Evolutionary conservation across 2,113 vertebrate species (phyloP).

Genomic region (Rallus limicola): DNA sequence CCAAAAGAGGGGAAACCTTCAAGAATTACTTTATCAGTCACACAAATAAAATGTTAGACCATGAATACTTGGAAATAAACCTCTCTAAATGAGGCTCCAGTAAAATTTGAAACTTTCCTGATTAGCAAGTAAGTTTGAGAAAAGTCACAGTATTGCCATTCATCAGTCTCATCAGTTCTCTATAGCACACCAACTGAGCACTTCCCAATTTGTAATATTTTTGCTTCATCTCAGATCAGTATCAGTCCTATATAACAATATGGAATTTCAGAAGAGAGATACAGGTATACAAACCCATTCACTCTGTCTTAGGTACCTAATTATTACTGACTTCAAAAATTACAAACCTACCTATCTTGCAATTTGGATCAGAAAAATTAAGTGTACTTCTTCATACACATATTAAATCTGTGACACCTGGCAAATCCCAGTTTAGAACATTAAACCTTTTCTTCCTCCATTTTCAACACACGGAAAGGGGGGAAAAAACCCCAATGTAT

Average conservation of each 20-base stretch:
- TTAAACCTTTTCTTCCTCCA: neutral
- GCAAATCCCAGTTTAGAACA: neutral
- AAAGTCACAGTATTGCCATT: neutral
- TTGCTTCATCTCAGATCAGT: neutral
- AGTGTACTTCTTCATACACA: neutral
- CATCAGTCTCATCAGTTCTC: neutral
- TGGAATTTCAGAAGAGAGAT: neutral
- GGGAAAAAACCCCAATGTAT: neutral
- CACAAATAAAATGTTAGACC: neutral
- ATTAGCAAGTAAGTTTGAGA: neutral
- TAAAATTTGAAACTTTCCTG: neutral
- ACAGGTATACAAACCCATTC: neutral
- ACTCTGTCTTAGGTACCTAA: neutral
- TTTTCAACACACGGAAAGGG: neutral
- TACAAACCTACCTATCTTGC: neutral
- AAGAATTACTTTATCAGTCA: neutral
- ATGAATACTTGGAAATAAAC: neutral
- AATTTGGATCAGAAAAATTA: neutral
- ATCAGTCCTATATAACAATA: neutral
- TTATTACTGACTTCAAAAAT: neutral
- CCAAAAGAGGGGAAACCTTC: neutral
- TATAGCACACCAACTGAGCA: neutral
- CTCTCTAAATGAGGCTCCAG: neutral
- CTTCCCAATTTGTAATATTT: neutral
- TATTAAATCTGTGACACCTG: neutral